phyloP scores from a whole-genome alignment of 2,113 vertebrate genomes.

The Salvator merianae region DNA sequence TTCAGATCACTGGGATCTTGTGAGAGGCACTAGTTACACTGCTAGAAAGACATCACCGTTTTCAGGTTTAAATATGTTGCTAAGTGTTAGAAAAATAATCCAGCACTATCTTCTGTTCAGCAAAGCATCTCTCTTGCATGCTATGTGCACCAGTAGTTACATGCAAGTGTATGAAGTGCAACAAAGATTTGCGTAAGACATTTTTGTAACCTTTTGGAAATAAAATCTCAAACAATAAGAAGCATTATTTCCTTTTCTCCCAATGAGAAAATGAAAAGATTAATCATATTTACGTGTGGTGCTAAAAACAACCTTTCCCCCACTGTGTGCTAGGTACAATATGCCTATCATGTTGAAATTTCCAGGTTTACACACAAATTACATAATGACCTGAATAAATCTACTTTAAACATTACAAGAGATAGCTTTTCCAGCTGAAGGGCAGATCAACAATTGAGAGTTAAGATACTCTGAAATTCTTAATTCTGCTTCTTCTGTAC shows the following conservation, averaged over 20 bases:
- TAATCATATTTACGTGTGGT: not conserved
- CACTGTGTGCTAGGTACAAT: not conserved
- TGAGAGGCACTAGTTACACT: not conserved
- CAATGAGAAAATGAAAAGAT: not conserved
- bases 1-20: constrained; percentile 5
- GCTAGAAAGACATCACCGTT: constrained; percentile 1
- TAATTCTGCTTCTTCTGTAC: not conserved
- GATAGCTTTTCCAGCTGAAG: not conserved
- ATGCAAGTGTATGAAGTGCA: not conserved
- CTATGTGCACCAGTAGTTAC: not conserved
- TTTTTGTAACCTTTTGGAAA: not conserved
- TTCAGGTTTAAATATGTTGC: constrained; percentile 20
- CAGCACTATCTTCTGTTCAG: not conserved
- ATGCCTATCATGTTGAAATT: not conserved
- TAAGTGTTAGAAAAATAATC: constrained; percentile 19
- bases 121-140: not conserved
- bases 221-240: not conserved
- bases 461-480: not conserved
- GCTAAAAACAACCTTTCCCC: not conserved
- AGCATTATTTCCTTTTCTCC: not conserved
- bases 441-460: not conserved
- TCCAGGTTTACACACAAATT: not conserved
- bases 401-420: not conserved
- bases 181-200: not conserved
- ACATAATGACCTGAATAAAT: not conserved